These are phyloP conservation scores for Bos taurus DNA, from an alignment of 2,113 vertebrate species.

Conservation along the genomic window ARS-UCD2.0 NC_037335.1:55165001-55165500, in stretches of 20 bases:
- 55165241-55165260: background rate
- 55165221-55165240: background rate
- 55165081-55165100: background rate
- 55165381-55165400: slow-evolving; percentile 27
- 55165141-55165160: background rate
- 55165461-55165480: slow-evolving; percentile 17
- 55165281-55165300: background rate
- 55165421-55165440: slow-evolving; percentile 13
- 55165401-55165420: background rate
- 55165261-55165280: background rate
- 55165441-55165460: slow-evolving; percentile 18
- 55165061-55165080: background rate
- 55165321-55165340: background rate
- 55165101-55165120: background rate
- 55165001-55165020: background rate
- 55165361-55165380: slow-evolving; percentile 11
- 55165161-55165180: background rate
- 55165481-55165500: slow-evolving; percentile 35
- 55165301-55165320: background rate
- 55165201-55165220: background rate
- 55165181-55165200: background rate
- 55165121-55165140: background rate
- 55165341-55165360: background rate
- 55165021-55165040: background rate
- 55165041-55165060: background rate